Evolutionary conservation across 2,113 vertebrate genomes (phyloP).

Genomic region (Oostethus manadensis): DNA sequence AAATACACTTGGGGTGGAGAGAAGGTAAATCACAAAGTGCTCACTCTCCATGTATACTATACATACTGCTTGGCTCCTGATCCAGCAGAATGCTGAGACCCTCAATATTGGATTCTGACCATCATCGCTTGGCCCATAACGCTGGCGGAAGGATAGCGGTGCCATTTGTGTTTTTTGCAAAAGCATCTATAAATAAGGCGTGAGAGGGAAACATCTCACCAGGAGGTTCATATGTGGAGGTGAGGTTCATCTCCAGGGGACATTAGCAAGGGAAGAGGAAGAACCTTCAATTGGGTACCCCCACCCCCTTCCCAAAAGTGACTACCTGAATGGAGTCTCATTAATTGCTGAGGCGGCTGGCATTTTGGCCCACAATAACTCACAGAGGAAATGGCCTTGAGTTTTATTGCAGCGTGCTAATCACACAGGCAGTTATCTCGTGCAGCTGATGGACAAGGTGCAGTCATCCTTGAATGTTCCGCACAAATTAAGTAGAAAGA

Average conservation of each 20-base stretch:
- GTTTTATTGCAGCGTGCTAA: constrained; percentile 39
- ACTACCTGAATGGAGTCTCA: constrained; percentile 43
- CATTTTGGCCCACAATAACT: constrained; percentile 42
- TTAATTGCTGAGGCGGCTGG: constrained; percentile 42
- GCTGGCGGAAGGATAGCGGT: constrained; percentile 42
- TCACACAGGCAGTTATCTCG: constrained; percentile 31
- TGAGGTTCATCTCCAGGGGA: not conserved
- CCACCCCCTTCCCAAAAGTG: constrained; percentile 11
- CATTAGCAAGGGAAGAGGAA: constrained; percentile 5
- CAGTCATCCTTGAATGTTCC: constrained; percentile 9
- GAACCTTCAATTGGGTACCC: constrained; percentile 8
- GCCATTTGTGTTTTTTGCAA: constrained; percentile 29
- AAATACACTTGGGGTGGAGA: constrained; percentile 29
- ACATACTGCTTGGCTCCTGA: constrained; percentile 2
- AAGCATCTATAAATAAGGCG: constrained; percentile 15
- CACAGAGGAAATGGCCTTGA: constrained; percentile 38
- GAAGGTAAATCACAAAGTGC: constrained; percentile 17
- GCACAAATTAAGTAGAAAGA: constrained; percentile 20
- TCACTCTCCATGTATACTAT: constrained; percentile 4
- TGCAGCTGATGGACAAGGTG: constrained; percentile 30
- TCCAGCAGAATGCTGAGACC: constrained; percentile 16
- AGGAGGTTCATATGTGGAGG: constrained; percentile 13
- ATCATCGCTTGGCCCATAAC: constrained; percentile 27
- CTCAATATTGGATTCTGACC: constrained; percentile 35
- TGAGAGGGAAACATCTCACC: constrained; percentile 6